Conservation (phyloP, 2,888 invertebrate genomes). For the Eupelmus urozonus region DNA sequence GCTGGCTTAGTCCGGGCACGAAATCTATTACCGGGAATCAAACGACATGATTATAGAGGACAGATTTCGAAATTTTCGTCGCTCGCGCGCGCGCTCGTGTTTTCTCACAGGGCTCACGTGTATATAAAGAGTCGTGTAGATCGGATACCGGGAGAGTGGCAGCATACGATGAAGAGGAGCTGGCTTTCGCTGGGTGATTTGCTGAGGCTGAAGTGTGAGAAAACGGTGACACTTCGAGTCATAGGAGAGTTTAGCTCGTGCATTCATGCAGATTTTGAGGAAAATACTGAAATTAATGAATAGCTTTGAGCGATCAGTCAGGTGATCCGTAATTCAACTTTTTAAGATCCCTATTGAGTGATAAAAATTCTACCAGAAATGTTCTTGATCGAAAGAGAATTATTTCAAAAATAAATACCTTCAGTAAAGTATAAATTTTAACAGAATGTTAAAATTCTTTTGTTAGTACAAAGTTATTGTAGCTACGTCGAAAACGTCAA, state of each 20-base stretch:
- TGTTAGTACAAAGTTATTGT: no score
- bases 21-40: constrained; percentile 50
- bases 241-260: no score
- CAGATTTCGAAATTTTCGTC: constrained; percentile 42
- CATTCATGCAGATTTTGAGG: no score
- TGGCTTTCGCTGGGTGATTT: no score
- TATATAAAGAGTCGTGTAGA: neutral
- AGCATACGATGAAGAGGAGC: constrained; percentile 3
- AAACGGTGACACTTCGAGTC: constrained; percentile 3
- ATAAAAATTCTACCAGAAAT: no score
- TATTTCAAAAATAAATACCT: neutral
- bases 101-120: constrained; percentile 16
- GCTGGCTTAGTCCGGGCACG: constrained; percentile 13
- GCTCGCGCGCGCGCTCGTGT: constrained; percentile 6
- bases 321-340: no score
- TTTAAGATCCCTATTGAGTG: no score
- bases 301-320: no score
- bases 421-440: no score
- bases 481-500: no score
- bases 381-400: neutral
- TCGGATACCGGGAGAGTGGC: neutral
- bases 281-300: no score
- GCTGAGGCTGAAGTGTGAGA: constrained; percentile 17
- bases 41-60: constrained; percentile 33
- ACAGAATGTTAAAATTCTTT: no score